Evolutionary conservation across 2,113 vertebrate species (phyloP), one percentile per base, ranked within the genome.

Genomic region (Ctenomys sociabilis): DNA sequence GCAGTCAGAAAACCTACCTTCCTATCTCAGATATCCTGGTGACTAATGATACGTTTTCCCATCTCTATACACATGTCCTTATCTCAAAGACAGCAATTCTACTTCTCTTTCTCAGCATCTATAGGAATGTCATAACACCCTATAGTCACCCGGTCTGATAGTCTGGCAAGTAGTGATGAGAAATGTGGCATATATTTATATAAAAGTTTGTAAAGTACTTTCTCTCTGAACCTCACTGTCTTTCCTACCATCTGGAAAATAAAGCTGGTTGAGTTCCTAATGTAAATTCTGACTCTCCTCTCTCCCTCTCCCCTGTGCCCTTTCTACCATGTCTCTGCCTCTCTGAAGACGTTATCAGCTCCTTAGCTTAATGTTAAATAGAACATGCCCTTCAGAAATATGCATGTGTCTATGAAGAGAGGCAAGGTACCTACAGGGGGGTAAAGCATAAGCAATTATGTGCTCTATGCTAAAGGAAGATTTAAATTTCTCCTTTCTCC

Each of bases 311-410:
- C 37, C 16, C 49, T 59, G 12, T 7, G 63, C 22, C n/a, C 3
- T 84, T 82, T 78, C 75, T 81, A 70, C 19, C 4, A 35, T 8
- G 80, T 19, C 43, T 78, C 40, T 77, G 10, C 30, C 7, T 85
- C 11, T 80, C 30, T 37, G 82, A 89, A 90, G 61, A 83, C 7
- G 82, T 68, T 52, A 68, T 91, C 35, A 77, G 26, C 35, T 82
- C 54, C 57, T 95, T 66, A 54, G 49, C 24, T 84, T 85, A 57
- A 37, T 73, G 95, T 77, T 72, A 95, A 73, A 59, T 73, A 45
- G 88, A 84, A 66, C 1, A 30, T 61, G 54, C 82, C 40, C 49
- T 75, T 90, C 66, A 88, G 63, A 93, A 90, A n/a, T 54, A n/a
- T 0, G 81, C 54, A 70, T 30, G 88, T 94, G 66, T 83, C 61